Evolutionary conservation across 2,113 vertebrate genomes (phyloP).

Genomic region (Orcinus orca): DNA sequence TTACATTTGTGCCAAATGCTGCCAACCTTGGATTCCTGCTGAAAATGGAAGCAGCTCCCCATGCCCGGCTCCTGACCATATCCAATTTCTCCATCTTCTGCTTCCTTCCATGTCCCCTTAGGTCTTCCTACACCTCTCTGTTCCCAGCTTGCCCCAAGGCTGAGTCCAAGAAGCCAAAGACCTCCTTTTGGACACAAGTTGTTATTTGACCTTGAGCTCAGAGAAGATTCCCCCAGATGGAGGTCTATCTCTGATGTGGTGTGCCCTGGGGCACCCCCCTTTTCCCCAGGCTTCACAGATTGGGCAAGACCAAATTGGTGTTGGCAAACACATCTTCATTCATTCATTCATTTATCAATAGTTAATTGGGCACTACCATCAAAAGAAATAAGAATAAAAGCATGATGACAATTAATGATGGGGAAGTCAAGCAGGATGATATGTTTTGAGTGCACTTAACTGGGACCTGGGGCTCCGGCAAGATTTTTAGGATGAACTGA

Average conservation of each 20-base stretch:
- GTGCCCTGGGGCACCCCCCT: background rate
- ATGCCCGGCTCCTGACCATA: background rate
- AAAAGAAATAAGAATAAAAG: background rate
- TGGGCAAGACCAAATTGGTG: background rate
- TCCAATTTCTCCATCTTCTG: background rate
- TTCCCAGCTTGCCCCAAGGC: background rate
- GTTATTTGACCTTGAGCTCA: slow-evolving; percentile 44
- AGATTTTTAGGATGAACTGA: background rate
- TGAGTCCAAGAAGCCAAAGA: background rate
- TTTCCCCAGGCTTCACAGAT: background rate
- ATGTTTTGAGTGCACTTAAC: background rate
- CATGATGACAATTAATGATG: background rate
- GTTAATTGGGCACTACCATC: background rate
- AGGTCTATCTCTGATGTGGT: slow-evolving; percentile 21
- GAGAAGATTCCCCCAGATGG: background rate
- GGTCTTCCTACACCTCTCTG: background rate
- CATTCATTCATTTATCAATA: background rate
- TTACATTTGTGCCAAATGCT: background rate
- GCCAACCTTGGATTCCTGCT: background rate
- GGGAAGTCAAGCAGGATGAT: background rate
- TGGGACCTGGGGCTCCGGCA: background rate
- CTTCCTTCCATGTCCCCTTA: background rate
- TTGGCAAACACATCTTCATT: background rate
- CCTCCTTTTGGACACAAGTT: slow-evolving; percentile 1
- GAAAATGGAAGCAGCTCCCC: background rate